Conservation (phyloP, 2,797 vertebrate genomes). For the Danio aesculapii region DNA sequence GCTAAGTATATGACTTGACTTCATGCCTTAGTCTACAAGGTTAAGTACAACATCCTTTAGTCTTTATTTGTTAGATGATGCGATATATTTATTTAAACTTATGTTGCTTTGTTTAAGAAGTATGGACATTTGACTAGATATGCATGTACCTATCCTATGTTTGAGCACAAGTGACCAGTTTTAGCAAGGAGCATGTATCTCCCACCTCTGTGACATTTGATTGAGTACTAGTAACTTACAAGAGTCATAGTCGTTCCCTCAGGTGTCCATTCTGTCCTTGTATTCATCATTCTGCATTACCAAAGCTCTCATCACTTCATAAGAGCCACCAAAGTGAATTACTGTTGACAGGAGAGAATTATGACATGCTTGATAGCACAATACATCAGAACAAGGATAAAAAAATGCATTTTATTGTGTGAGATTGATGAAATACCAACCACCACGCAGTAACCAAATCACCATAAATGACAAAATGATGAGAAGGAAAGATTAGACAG, state of each 20-base stretch:
- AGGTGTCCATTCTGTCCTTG: conserved; percentile 60
- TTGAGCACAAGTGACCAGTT: conserved; percentile 27
- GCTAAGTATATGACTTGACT: background rate
- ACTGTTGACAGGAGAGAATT: conserved; percentile 71
- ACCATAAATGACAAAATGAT: conserved; percentile 31
- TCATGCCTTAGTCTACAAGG: background rate
- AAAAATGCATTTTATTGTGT: conserved; percentile 33
- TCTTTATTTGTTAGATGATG: background rate
- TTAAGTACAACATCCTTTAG: background rate
- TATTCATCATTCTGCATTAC: conserved; percentile 71
- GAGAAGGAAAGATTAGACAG: conserved; percentile 21
- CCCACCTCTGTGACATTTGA: conserved; percentile 39
- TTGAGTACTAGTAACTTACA: conserved; percentile 46
- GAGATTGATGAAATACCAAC: background rate
- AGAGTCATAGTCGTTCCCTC: conserved; percentile 65
- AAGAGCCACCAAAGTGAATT: conserved; percentile 72
- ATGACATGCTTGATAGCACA: conserved; percentile 11
- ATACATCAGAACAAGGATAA: conserved; percentile 18
- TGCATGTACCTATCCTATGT: background rate
- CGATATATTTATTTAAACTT: background rate
- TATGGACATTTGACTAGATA: background rate
- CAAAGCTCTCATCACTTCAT: conserved; percentile 65
- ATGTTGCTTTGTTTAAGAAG: background rate
- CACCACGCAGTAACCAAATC: conserved; percentile 13
- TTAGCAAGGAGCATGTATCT: background rate